phyloP scores from a whole-genome alignment of 2,888 invertebrate genomes.

The Acrocyrtus sp. region DNA sequence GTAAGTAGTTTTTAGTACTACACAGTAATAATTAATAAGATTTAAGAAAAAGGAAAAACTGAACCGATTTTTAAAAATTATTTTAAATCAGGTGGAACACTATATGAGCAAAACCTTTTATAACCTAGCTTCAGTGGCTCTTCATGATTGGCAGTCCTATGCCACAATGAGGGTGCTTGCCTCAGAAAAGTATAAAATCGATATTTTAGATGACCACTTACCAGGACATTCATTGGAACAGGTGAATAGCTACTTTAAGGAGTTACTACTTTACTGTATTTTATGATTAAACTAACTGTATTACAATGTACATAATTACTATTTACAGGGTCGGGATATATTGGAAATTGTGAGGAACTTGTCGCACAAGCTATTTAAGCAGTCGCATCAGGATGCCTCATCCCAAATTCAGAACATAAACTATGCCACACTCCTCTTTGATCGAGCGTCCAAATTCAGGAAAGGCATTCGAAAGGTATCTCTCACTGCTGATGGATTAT shows the following conservation, averaged over 20 bases:
- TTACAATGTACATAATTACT: too few species aligned
- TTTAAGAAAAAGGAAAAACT: too few species aligned
- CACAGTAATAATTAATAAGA: too few species aligned
- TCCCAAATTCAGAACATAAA: not conserved
- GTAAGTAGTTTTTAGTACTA: constrained; percentile 66
- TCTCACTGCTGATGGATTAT: constrained; percentile 80
- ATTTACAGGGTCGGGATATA: constrained; percentile 85
- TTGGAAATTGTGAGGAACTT: constrained; percentile 97
- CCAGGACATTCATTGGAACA: constrained; percentile 97
- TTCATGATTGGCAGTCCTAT: constrained; percentile 98
- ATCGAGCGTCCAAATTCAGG: constrained; percentile 93
- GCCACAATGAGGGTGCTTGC: constrained; percentile 96
- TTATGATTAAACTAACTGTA: too few species aligned
- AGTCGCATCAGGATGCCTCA: constrained; percentile 59
- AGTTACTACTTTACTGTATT: too few species aligned
- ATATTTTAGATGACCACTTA: constrained; percentile 89
- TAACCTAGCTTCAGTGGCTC: constrained; percentile 94
- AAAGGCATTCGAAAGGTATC: constrained; percentile 90
- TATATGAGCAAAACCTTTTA: constrained; percentile 96
- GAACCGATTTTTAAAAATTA: not conserved
- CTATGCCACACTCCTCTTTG: constrained; percentile 74
- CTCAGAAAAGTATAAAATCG: constrained; percentile 80
- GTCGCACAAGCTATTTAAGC: constrained; percentile 80
- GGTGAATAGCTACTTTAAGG: too few species aligned
- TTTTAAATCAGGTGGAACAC: constrained; percentile 77